Conservation (phyloP, 2,888 invertebrate genomes). For the Philereme vetulata region DNA sequence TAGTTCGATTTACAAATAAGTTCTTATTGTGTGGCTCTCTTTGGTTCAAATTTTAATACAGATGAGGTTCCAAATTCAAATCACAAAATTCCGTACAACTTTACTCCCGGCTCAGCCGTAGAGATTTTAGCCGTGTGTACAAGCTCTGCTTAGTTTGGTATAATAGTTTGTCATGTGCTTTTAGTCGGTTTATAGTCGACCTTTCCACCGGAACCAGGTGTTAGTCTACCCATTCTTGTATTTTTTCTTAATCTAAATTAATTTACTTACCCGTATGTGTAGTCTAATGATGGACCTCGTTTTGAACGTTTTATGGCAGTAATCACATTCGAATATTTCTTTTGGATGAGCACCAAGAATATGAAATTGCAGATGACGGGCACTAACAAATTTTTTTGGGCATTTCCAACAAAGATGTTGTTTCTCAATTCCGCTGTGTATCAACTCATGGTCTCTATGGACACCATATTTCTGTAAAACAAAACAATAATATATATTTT, state of each 20-base stretch:
- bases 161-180: no score
- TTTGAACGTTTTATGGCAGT: slow-evolving; percentile 5
- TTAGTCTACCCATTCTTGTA: no score
- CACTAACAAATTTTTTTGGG: not conserved
- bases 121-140: no score
- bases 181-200: no score
- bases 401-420: not conserved
- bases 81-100: no score
- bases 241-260: not conserved
- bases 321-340: not conserved
- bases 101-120: no score
- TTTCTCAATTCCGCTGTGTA: not conserved
- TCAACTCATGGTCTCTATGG: not conserved
- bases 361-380: not conserved
- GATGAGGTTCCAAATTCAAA: no score
- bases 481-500: not conserved
- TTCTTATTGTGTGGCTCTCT: no score
- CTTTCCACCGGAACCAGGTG: no score
- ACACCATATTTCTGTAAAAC: not conserved
- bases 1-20: no score
- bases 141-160: no score
- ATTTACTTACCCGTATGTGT: not conserved
- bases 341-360: not conserved
- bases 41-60: no score
- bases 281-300: not conserved